Evolutionary conservation across 2,113 vertebrate species (phyloP).

Genomic region (Xenopus laevis): DNA sequence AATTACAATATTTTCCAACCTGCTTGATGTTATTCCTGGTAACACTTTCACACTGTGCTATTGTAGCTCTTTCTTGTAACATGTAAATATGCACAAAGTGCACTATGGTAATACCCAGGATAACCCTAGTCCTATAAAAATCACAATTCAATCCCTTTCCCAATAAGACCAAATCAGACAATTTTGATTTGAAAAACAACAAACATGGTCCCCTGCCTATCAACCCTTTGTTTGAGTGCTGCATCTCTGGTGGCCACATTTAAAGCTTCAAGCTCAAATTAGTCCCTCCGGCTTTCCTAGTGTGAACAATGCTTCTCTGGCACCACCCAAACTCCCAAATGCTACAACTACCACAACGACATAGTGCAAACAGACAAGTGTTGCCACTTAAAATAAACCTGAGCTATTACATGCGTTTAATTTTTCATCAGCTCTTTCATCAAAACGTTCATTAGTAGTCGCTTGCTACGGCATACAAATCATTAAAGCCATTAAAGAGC

Average conservation of each 20-base stretch:
- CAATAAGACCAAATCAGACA: not conserved
- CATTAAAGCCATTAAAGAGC: constrained; percentile 36
- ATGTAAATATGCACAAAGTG: constrained; percentile 3
- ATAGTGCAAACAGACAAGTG: constrained; percentile 25
- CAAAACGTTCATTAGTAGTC: constrained; percentile 52
- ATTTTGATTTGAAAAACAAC: constrained; percentile 20
- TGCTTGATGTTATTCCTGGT: not conserved
- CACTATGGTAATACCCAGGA: not conserved
- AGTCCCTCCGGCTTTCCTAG: constrained; percentile 16
- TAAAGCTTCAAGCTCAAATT: constrained; percentile 2
- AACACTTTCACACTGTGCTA: constrained; percentile 4
- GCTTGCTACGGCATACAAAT: constrained; percentile 29
- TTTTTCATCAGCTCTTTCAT: constrained; percentile 34
- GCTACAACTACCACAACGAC: constrained; percentile 40
- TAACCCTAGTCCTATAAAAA: not conserved
- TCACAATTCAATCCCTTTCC: not conserved
- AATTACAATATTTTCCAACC: constrained; percentile 9
- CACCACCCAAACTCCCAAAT: constrained; percentile 46
- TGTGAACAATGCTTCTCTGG: constrained; percentile 35
- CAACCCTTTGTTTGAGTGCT: constrained; percentile 5
- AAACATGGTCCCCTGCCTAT: constrained; percentile 16
- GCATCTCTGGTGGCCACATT: constrained; percentile 5
- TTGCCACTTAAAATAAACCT: constrained; percentile 51
- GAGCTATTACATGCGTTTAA: constrained; percentile 35
- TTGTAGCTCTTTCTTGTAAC: not conserved